Base-by-base conservation (phyloP, 2,888 invertebrate genomes). In the Phasia obesa region DNA sequence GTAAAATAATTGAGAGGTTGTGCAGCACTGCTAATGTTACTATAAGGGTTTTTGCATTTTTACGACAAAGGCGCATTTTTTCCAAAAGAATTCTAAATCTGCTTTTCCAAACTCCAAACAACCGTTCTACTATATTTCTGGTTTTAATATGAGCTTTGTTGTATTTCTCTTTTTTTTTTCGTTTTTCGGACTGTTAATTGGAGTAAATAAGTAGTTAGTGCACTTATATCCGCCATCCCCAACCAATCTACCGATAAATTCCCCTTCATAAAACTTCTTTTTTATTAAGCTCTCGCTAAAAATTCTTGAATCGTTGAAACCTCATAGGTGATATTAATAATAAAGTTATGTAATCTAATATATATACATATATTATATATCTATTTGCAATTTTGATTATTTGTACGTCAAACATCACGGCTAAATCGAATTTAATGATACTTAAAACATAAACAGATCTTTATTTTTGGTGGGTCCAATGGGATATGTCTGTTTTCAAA, bases 21-120 rank as follows among this genome's bases (percentile, higher is more conserved):
- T 73, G 73, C 2, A 73, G 60, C 4, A 73, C 73, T 5, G 47
- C 73, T 7, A 60, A 38, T 2, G 73, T 53, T 17, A 73, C 51
- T 51, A 73, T 73, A 23, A 73, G 9, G 38, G 15, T 53, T 73
- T 73, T 62, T 19, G 35, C 49, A 42, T 62, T 62, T 51, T 31
- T 64, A 49, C 64, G 17, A 13, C 47, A 64, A 19, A 64, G 13
- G 51, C 53, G 21, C 49, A 62, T 62, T 51, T 73, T 73, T n/a
- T 53, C 62, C 15, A 49, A 62, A 38, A 67, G 53, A 4, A 67
- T 42, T 3, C 67, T 51, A 19, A 53, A 67, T 31, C 53, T 23
- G 31, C 53, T 67, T 19, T 53, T 53, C 67, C 67, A 67, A 13
- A 42, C 49, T 2, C 73, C 35, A 17, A 73, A 73, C 49, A 49